Base-by-base conservation (phyloP, 2,888 invertebrate genomes). In the Operophtera brumata region DNA sequence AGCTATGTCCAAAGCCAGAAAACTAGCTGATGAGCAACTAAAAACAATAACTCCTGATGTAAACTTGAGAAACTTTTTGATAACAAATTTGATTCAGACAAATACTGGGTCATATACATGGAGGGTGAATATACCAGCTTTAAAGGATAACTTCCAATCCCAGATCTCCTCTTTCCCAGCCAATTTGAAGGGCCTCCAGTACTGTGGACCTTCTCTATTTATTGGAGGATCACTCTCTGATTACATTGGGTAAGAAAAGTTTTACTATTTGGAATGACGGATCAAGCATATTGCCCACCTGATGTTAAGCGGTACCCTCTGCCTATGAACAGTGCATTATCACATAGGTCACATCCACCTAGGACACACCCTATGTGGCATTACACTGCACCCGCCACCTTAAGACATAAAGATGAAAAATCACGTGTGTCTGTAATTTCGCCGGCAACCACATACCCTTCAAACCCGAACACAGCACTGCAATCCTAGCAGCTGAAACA, bases 201-300 rank as follows among this genome's bases (percentile, higher is more conserved):
- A 92, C 70, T 76, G 84, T 56, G 95, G 95, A 2, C 95, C 95
- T 1, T 94, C 95, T 0, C 78, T 97, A 6, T 98, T 99, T 80
- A 86, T 99, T 54, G 96, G 94, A 59, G 98, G 98, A 47, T 92
- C 89, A 10, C 87, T 93, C n/a, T 98, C 98, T 1, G 93, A 94
- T 79, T 97, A 95, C 78, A 92, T 98, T 67, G 91, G 91, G 95
- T 94, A 86, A 88, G 30, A 34, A 57, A 8, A 14, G 5, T 13
- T n/a, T n/a, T n/a, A n/a, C n/a, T n/a, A n/a, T n/a, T n/a, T n/a
- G n/a, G n/a, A n/a, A n/a, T n/a, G n/a, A n/a, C n/a, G n/a, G n/a
- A n/a, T n/a, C n/a, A n/a, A n/a, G n/a, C n/a, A n/a, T n/a, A n/a
- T n/a, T n/a, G n/a, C n/a, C n/a, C n/a, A n/a, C n/a, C n/a, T n/a